Base-by-base conservation (phyloP, 2,888 invertebrate species). In the Euspilapteryx auroguttella region DNA sequence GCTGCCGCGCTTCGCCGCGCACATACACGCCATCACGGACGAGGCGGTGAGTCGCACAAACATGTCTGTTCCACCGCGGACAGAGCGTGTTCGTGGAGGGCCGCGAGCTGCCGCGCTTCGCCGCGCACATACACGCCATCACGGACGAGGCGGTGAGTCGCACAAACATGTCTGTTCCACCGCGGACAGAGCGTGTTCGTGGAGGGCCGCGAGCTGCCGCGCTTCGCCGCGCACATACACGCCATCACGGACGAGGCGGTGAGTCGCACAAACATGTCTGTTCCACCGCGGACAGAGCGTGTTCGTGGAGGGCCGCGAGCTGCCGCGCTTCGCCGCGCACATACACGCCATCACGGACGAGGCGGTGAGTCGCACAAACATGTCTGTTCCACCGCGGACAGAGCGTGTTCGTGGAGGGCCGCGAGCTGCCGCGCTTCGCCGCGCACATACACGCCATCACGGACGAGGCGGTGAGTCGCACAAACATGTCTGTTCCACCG, bases 51-150 rank as follows among this genome's bases (percentile, higher is more conserved):
- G 79, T 59, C 8, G 8, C 9, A 20, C 8, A 8, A n/a, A 3
- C 77, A n/a, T n/a, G 88, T 51, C 92, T 91, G 91, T 92, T 86
- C 53, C 89, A 91, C 46, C 75, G 91, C 22, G 91, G 91, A 1
- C 91, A 92, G 52, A 83, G 87, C 22, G 85, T 92, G 21, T 89
- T 85, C 53, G 82, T 90, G 21, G 21, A 20, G 21, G 21, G 21
- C 9, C 3, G 21, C 9, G 21, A 20, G 9, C 88, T 88, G 1
- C 89, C 85, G 1, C 82, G 87, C 48, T 88, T 88, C 46, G 81
- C 87, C 24, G 92, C 87, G 6, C 84, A 87, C 35, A 90, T 92
- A 38, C 86, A 86, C 8, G 86, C 87, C 2, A 88, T 92, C 39
- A 87, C 87, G 33, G 85, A 84, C 30, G 88, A 90, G 63, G 85